These are phyloP conservation scores for Damaliscus lunatus DNA, from an alignment of 2,113 vertebrate genomes.

Conservation along the genomic window DNA sequence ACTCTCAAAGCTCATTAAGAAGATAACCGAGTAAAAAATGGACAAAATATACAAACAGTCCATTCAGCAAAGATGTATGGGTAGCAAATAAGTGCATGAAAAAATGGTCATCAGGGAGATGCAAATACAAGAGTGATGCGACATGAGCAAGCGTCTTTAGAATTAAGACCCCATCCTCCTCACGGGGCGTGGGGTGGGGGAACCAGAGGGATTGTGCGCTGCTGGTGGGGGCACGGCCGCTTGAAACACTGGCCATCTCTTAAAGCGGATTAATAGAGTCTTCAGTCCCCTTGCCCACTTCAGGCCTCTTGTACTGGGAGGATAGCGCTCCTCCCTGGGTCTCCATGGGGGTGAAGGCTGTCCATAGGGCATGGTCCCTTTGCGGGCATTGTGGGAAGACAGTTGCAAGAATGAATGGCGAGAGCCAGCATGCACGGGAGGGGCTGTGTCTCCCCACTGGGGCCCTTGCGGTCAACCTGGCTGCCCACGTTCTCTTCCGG, in stretches of 20 bases:
- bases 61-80: accelerated
- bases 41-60: background rate
- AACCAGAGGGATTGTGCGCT: accelerated
- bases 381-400: accelerated
- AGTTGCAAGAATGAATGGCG: accelerated
- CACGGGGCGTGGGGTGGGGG: accelerated
- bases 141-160: accelerated
- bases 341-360: accelerated
- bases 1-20: background rate
- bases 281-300: accelerated
- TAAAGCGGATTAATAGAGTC: accelerated
- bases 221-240: accelerated
- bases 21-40: background rate
- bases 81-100: accelerated
- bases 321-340: background rate
- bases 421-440: accelerated
- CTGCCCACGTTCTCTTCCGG: accelerated
- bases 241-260: accelerated
- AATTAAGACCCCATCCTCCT: accelerated
- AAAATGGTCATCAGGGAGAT: accelerated
- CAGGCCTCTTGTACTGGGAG: accelerated
- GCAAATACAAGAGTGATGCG: accelerated
- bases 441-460: accelerated
- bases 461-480: accelerated
- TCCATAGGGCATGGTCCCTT: accelerated